Conservation (phyloP, 2,888 invertebrate species). For the Malthinus seriepunctatus region DNA sequence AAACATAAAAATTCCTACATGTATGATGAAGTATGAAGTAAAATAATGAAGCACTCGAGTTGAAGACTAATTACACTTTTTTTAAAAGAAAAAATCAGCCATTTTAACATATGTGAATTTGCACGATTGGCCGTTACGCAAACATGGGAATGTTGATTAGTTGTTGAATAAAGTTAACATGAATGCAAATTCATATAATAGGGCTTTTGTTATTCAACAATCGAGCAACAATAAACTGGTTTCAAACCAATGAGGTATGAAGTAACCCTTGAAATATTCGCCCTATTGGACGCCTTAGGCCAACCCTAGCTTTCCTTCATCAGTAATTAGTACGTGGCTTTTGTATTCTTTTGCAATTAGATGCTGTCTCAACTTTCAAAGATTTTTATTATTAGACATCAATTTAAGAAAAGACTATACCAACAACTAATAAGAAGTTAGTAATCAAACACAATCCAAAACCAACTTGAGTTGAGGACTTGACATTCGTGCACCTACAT, state of each 20-base stretch:
- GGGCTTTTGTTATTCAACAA: conserved; percentile 47
- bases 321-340: conserved; percentile 44
- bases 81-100: conserved; percentile 35
- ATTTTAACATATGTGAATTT: conserved; percentile 37
- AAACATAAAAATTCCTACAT: background rate
- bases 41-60: conserved; percentile 26
- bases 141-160: conserved; percentile 47
- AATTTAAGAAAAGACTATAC: background rate
- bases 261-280: conserved; percentile 48
- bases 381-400: too few species aligned
- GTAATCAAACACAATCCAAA: background rate
- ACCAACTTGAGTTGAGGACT: background rate
- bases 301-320: conserved; percentile 44
- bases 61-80: conserved; percentile 34
- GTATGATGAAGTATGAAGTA: background rate
- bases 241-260: conserved; percentile 49
- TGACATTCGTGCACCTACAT: background rate
- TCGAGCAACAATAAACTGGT: conserved; percentile 49
- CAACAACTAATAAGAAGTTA: too few species aligned
- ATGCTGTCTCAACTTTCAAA: conserved; percentile 10
- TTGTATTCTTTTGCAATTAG: conserved; percentile 23
- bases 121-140: conserved; percentile 40
- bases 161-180: conserved; percentile 49
- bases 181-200: conserved; percentile 48
- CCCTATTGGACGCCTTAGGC: conserved; percentile 49